A percentile compares a stretch with the other conserved stretches of the same genome.
Evolutionary conservation across 2,797 vertebrate genomes (phyloP).

Genomic region (Lates japonicus): DNA sequence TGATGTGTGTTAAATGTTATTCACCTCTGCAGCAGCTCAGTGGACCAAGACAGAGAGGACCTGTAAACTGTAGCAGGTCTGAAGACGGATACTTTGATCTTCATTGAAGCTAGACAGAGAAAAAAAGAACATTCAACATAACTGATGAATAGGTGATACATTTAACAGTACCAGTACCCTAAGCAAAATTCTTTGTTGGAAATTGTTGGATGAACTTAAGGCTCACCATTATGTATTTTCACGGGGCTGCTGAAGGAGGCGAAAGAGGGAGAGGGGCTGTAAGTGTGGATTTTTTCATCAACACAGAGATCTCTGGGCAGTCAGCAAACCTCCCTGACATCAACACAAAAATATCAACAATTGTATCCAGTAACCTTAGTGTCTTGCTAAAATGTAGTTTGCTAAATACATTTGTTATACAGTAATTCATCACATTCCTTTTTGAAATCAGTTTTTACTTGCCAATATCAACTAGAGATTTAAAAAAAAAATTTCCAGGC

Average conservation of each 20-base stretch:
- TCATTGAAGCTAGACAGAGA: conserved; percentile 90
- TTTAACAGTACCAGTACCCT: background rate
- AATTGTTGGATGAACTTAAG: background rate
- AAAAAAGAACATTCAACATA: background rate
- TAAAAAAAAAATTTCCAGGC: too few relatives aligned
- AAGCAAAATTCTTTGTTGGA: background rate
- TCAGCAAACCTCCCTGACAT: conserved; percentile 92
- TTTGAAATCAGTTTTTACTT: background rate
- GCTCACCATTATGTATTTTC: conserved; percentile 93
- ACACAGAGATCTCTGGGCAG: conserved; percentile 92
- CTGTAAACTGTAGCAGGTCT: conserved; percentile 94
- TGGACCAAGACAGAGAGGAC: conserved; percentile 92
- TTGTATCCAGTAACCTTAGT: background rate
- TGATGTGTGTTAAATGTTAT: background rate
- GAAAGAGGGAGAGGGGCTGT: conserved; percentile 92
- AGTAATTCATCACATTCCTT: too few relatives aligned
- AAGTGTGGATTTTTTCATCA: conserved; percentile 99
- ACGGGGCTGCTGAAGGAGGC: conserved; percentile 95
- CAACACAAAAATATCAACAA: conserved; percentile 1
- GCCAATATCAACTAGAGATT: background rate
- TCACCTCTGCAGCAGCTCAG: conserved; percentile 95
- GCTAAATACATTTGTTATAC: background rate
- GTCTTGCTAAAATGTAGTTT: background rate
- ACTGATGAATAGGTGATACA: background rate
- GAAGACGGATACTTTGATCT: conserved; percentile 92